Conservation (phyloP, 2,113 vertebrate genomes). For the Erythrocercus mccallii region DNA sequence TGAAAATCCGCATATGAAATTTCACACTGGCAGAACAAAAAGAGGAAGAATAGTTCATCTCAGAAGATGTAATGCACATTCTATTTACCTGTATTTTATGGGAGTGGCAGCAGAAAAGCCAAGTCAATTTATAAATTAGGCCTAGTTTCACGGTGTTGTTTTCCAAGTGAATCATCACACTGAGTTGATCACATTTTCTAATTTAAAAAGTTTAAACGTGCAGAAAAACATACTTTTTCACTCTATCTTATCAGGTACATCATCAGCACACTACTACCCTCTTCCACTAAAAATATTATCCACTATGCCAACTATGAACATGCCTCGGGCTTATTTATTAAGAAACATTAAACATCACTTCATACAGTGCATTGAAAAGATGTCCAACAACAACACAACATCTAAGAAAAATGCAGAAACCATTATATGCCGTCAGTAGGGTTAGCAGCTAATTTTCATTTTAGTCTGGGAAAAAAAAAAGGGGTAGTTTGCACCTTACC, state of each 20-base stretch:
- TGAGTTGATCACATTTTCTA: conserved; percentile 26
- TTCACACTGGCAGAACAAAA: neutral
- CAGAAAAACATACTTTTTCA: conserved; percentile 50
- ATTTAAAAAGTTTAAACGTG: conserved; percentile 63
- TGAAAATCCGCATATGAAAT: neutral
- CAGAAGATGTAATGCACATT: neutral
- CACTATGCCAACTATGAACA: conserved; percentile 26
- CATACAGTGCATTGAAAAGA: conserved; percentile 35
- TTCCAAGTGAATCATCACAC: conserved; percentile 45
- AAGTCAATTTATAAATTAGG: conserved; percentile 31
- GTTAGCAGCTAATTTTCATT: conserved; percentile 42
- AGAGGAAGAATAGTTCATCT: neutral
- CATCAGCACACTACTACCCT: conserved; percentile 21
- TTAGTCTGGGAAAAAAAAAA: neutral
- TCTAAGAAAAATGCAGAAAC: conserved; percentile 54
- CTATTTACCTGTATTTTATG: neutral
- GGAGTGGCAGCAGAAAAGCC: neutral
- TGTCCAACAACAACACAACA: conserved; percentile 37
- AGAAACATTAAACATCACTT: conserved; percentile 55
- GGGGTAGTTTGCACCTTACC: neutral
- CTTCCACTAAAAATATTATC: conserved; percentile 36
- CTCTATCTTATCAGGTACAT: conserved; percentile 47
- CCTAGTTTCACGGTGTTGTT: neutral
- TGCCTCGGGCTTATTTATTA: conserved; percentile 36
- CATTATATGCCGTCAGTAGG: conserved; percentile 45